Percentiles rank a stretch among this genome's conserved stretches.
Conservation (phyloP, 2,797 vertebrate genomes). For the Odontamblyopus rebecca region DNA sequence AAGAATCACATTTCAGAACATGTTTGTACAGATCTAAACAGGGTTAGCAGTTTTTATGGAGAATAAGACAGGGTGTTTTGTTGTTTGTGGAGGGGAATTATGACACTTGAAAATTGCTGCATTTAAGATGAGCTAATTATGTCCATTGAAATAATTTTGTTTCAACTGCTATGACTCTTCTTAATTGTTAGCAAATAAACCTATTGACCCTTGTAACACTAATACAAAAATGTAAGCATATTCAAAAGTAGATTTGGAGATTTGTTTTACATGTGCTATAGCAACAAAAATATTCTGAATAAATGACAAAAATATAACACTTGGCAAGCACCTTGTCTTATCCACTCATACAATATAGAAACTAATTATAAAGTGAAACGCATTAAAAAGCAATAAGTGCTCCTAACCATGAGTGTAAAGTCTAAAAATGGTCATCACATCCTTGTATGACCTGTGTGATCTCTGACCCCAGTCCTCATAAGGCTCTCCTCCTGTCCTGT, state of each 20-base stretch:
- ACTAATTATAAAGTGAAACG: neutral
- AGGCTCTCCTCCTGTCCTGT: constrained; percentile 80
- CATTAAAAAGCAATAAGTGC: neutral
- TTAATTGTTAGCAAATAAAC: neutral
- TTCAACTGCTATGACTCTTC: neutral
- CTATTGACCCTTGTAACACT: no score
- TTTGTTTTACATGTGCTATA: neutral
- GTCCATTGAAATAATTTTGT: no score
- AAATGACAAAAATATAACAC: no score
- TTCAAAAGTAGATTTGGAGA: neutral
- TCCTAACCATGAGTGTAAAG: neutral
- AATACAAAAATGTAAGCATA: neutral
- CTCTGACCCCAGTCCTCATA: constrained; percentile 39
- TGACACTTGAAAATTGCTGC: no score
- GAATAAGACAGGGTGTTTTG: no score
- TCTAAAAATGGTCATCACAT: constrained; percentile 2
- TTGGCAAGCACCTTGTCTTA: no score
- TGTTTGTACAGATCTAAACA: no score
- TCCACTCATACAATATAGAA: neutral
- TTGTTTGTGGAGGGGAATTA: no score
- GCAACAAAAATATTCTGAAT: neutral
- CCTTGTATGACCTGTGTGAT: constrained; percentile 67
- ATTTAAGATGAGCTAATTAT: no score
- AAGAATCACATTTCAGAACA: no score
- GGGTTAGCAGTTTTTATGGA: no score